Conservation (phyloP, 2,888 invertebrate genomes). For the Choreutis nemorana region DNA sequence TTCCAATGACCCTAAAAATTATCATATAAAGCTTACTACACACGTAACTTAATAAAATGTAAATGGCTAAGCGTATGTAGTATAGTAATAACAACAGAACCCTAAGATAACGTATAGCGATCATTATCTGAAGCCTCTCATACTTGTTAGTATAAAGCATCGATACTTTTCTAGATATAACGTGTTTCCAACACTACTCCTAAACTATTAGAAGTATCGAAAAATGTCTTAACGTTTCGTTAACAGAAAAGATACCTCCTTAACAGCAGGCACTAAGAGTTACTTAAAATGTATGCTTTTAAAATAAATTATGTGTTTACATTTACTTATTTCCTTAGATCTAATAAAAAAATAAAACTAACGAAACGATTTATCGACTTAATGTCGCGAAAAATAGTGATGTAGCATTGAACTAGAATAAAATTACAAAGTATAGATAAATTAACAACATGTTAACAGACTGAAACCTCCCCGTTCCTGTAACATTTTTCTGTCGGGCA, state of each 20-base stretch:
- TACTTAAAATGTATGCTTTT: conserved; percentile 54
- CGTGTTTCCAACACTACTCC: conserved; percentile 46
- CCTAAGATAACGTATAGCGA: conserved; percentile 55
- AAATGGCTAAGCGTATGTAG: conserved; percentile 62
- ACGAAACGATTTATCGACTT: conserved; percentile 16
- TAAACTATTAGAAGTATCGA: conserved; percentile 39
- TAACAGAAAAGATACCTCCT: too few species aligned
- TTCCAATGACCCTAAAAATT: conserved; percentile 54
- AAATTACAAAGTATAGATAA: background rate
- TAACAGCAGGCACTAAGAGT: conserved; percentile 65
- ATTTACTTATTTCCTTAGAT: conserved; percentile 51
- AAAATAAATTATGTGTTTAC: conserved; percentile 62
- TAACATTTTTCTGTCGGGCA: too few species aligned
- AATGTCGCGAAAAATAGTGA: conserved; percentile 15
- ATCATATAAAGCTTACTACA: conserved; percentile 49
- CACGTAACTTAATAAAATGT: conserved; percentile 48
- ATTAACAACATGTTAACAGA: conserved; percentile 5
- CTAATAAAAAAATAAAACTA: conserved; percentile 42
- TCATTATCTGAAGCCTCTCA: conserved; percentile 52
- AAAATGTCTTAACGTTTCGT: conserved; percentile 66
- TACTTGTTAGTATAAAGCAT: conserved; percentile 40
- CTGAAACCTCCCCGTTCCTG: conserved; percentile 4
- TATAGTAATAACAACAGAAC: conserved; percentile 64
- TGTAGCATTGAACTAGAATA: conserved; percentile 11
- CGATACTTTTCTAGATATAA: conserved; percentile 20